Evolutionary conservation across 2,888 invertebrate species (phyloP).

Genomic region (Dendrolimus houi): DNA sequence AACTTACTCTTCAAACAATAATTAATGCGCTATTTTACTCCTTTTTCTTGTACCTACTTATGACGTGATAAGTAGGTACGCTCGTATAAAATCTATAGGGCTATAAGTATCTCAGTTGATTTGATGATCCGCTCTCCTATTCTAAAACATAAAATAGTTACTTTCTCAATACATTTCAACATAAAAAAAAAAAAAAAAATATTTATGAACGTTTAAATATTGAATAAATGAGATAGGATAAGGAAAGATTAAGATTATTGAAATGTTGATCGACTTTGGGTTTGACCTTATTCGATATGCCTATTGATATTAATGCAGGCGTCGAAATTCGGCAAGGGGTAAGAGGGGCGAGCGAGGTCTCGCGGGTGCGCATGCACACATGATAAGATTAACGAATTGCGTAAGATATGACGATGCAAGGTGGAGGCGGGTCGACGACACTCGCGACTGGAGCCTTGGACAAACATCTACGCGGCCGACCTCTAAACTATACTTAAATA

Average conservation of each 20-base stretch:
- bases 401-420: constrained; percentile 69
- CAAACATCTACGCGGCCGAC: constrained; percentile 55
- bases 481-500: constrained; percentile 56
- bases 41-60: too few relatives aligned
- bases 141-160: too few relatives aligned
- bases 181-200: too few relatives aligned
- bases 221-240: too few relatives aligned
- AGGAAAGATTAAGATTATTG: constrained; percentile 2
- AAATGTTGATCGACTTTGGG: constrained; percentile 27
- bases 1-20: too few relatives aligned
- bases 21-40: too few relatives aligned
- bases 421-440: constrained; percentile 69
- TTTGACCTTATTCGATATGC: constrained; percentile 29
- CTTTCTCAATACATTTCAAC: too few relatives aligned
- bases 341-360: constrained; percentile 53
- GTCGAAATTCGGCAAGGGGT: constrained; percentile 58
- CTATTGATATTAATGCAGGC: constrained; percentile 28
- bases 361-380: constrained; percentile 62
- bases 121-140: too few relatives aligned
- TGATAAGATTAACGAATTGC: constrained; percentile 73
- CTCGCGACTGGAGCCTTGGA: constrained; percentile 61
- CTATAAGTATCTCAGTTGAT: too few relatives aligned
- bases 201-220: too few relatives aligned
- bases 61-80: too few relatives aligned
- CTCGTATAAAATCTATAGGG: too few relatives aligned